A percentile compares a stretch with the other conserved stretches of the same genome.
These are phyloP conservation scores for Oreochromis spilurus DNA, from an alignment of 2,113 vertebrate genomes.

Conservation along the genomic window DNA sequence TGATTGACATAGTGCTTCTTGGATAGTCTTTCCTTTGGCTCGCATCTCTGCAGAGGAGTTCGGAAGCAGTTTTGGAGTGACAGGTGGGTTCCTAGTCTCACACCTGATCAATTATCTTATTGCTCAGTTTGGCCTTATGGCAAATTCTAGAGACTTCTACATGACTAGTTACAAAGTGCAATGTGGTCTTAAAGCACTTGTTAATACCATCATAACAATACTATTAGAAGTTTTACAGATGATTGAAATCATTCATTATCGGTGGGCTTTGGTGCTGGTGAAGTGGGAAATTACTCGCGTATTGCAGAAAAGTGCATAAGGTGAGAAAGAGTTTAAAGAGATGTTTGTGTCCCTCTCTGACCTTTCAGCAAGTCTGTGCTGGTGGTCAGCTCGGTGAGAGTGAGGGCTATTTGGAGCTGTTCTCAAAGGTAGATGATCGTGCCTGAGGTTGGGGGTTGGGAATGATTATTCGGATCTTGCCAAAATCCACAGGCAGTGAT, in stretches of 20 bases:
- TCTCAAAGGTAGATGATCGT: constrained; percentile 21
- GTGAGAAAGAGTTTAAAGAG: background rate
- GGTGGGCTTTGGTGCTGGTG: background rate
- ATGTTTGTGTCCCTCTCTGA: background rate
- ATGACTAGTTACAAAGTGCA: background rate
- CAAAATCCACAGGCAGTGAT: constrained; percentile 58
- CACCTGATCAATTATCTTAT: background rate
- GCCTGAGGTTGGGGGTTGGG: constrained; percentile 9
- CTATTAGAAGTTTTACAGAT: background rate
- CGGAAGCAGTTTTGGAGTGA: background rate
- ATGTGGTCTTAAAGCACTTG: background rate
- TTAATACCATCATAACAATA: background rate
- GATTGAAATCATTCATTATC: background rate
- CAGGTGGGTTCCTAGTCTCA: background rate
- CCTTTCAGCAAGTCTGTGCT: background rate
- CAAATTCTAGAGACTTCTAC: background rate
- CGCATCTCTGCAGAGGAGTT: background rate
- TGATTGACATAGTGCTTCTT: background rate
- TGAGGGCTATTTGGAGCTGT: background rate
- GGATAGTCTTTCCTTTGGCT: background rate
- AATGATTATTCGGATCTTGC: constrained; percentile 64
- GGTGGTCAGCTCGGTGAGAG: background rate
- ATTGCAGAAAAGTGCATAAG: background rate
- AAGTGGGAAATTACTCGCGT: background rate
- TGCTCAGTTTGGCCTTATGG: background rate